Conservation (phyloP, 2,113 vertebrate genomes). For the Cyanoliseus patagonus region DNA sequence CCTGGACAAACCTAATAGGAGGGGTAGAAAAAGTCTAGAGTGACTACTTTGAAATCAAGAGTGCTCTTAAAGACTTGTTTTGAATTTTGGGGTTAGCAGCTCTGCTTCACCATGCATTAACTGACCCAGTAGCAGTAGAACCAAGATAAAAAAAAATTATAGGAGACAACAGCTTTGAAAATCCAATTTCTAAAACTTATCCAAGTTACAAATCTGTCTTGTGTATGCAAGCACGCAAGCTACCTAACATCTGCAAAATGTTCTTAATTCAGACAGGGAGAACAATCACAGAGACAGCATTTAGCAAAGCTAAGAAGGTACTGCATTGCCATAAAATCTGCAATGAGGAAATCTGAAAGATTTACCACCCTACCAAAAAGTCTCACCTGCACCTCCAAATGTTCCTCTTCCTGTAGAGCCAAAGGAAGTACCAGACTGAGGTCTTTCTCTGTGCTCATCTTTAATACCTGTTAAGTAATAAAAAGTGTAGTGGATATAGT, state of each 20-base stretch:
- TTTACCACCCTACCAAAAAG: background rate
- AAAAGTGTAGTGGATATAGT: accelerated
- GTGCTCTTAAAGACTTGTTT: background rate
- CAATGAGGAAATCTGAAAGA: background rate
- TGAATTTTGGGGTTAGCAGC: background rate
- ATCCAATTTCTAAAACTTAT: background rate
- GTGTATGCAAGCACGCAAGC: background rate
- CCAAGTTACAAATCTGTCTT: background rate
- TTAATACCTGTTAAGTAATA: constrained; percentile 20
- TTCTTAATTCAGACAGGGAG: background rate
- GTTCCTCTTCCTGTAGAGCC: constrained; percentile 6
- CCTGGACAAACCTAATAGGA: background rate
- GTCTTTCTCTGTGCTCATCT: background rate
- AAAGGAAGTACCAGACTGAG: background rate
- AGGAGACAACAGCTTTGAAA: background rate
- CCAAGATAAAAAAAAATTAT: background rate
- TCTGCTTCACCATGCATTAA: background rate
- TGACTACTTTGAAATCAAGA: background rate
- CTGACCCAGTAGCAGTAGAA: background rate
- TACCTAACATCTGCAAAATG: background rate
- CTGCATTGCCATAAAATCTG: background rate
- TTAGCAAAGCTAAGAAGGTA: background rate
- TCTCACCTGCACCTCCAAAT: constrained; percentile 37
- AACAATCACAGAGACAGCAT: background rate
- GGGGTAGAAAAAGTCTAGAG: accelerated